Evolutionary conservation across 2,888 invertebrate species (phyloP), one percentile per base, ranked within the genome.

Genomic region (Plagodis dolabraria): DNA sequence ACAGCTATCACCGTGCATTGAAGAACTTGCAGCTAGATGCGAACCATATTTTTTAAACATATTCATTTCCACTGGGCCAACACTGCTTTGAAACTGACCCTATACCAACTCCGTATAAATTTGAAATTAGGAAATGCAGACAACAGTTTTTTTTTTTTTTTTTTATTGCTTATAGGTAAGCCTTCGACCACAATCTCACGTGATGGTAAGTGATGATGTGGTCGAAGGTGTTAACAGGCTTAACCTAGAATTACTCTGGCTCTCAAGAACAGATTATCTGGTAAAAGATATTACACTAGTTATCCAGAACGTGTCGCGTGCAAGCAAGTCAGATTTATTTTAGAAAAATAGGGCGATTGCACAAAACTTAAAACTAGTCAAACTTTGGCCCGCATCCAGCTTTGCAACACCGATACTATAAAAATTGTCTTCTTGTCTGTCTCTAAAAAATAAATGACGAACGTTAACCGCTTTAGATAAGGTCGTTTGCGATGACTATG

Each of bases 311-410:
- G 90, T 85, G 86, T 85, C 86, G 86, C 87, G 89, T 86, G 89
- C 86, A 87, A 86, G 64, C 62, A 56, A 61, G 62, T 62, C 85
- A 75, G 83, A 84, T 85, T 87, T 80, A 82, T 86, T 87, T 87
- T 85, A 86, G 82, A 91, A 92, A 92, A 92, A 92, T 92, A 86
- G 92, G 89, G 77, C 92, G 92, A 89, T 92, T 92, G 91, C 92
- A 91, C 81, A 92, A 92, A 90, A 87, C 84, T 83, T 81, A 77
- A 85, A 84, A 87, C 83, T 81, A 83, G 81, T 80, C 76, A 79
- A 80, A 84, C 74, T 80, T 89, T 92, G 92, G 92, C 92, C 72
- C 74, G 60, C 73, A 70, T 87, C 92, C 92, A 92, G 85, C 71
- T 77, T 76, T 76, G 79, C 82, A 80, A 85, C 81, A 83, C 79